Conservation (phyloP, 2,888 invertebrate genomes). For the Drosophila basisetae region DNA sequence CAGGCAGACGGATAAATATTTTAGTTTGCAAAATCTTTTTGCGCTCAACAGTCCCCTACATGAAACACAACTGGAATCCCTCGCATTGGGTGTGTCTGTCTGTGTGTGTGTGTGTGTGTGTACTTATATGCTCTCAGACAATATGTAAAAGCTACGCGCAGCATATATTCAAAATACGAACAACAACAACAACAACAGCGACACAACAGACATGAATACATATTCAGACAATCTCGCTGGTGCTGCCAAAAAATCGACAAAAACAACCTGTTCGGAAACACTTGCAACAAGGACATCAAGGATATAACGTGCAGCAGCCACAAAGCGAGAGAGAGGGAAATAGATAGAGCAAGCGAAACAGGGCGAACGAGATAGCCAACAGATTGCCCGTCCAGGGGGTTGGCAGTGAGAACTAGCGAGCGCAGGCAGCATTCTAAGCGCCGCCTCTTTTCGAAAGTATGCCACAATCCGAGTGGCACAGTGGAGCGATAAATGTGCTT, state of each 20-base stretch:
- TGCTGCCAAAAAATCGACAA: slow-evolving; percentile 83
- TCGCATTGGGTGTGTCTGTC: background rate
- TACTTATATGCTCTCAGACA: slow-evolving; percentile 59
- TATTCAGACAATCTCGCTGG: slow-evolving; percentile 81
- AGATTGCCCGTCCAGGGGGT: slow-evolving; percentile 49
- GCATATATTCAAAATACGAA: slow-evolving; percentile 76
- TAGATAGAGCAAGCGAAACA: slow-evolving; percentile 24
- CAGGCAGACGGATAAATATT: slow-evolving; percentile 73
- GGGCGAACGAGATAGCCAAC: slow-evolving; percentile 60
- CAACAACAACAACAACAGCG: slow-evolving; percentile 45
- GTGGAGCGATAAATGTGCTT: slow-evolving; percentile 15
- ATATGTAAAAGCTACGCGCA: slow-evolving; percentile 82
- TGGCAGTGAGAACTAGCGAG: slow-evolving; percentile 35
- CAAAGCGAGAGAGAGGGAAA: slow-evolving; percentile 24
- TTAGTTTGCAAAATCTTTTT: slow-evolving; percentile 76
- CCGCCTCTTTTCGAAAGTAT: slow-evolving; percentile 63
- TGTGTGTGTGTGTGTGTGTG: slow-evolving; percentile 25
- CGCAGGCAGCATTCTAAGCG: slow-evolving; percentile 42
- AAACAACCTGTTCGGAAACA: slow-evolving; percentile 84
- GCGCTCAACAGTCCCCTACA: slow-evolving; percentile 60
- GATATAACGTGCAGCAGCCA: slow-evolving; percentile 37
- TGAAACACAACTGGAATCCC: slow-evolving; percentile 2
- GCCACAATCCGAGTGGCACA: slow-evolving; percentile 24
- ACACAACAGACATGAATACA: slow-evolving; percentile 74
- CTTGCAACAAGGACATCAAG: slow-evolving; percentile 82